Evolutionary conservation across 2,113 vertebrate species (phyloP).

Genomic region (Pantherophis guttatus): DNA sequence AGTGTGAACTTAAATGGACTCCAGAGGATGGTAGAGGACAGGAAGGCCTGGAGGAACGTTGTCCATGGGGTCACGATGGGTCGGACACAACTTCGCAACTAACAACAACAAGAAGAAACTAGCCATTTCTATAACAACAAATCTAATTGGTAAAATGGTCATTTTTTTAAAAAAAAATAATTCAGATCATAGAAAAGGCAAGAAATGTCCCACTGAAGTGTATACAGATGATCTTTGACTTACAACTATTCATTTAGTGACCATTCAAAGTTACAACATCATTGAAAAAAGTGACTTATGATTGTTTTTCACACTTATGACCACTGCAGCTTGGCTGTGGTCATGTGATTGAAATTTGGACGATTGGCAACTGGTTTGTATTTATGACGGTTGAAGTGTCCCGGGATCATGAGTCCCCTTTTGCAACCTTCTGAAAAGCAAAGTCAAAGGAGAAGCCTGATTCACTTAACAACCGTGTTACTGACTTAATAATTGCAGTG

Average conservation of each 20-base stretch:
- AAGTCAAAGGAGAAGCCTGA: neutral
- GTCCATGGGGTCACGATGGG: too few relatives aligned
- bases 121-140: too few relatives aligned
- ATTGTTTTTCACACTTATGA: neutral
- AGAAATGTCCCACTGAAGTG: neutral
- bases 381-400: neutral
- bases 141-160: too few relatives aligned
- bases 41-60: too few relatives aligned
- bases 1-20: too few relatives aligned
- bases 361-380: neutral
- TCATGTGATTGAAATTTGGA: neutral
- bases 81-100: too few relatives aligned
- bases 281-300: neutral
- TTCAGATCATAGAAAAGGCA: too few relatives aligned
- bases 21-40: too few relatives aligned
- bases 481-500: neutral
- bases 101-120: too few relatives aligned
- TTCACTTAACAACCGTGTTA: neutral
- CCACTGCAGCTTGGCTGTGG: neutral
- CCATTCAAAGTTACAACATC: too few relatives aligned
- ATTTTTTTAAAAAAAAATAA: too few relatives aligned
- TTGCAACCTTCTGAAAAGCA: neutral
- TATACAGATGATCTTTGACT: neutral
- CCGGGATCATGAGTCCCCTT: neutral
- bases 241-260: too few relatives aligned